phyloP scores from a whole-genome alignment of 2,113 vertebrate genomes.

The Oncorhynchus mykiss region DNA sequence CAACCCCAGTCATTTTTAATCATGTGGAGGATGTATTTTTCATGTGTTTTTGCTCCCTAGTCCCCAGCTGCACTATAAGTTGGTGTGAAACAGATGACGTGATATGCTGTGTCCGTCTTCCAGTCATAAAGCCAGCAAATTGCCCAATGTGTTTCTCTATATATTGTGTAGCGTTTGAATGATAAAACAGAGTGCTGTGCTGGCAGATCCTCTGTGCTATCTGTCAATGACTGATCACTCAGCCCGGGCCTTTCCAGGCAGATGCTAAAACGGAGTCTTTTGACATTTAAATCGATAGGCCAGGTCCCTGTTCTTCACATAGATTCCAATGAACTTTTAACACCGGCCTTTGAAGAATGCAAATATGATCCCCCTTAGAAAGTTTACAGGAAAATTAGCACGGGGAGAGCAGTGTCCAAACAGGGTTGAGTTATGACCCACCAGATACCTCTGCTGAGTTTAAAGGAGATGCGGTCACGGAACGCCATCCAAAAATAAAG shows the following conservation, averaged over 20 bases:
- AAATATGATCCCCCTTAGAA: slow-evolving; percentile 67
- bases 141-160: slow-evolving; percentile 6
- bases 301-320: slow-evolving; percentile 39
- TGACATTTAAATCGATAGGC: slow-evolving; percentile 72
- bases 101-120: not conserved
- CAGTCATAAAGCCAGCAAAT: slow-evolving; percentile 34
- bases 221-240: slow-evolving; percentile 54
- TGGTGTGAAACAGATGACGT: not conserved
- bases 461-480: slow-evolving; percentile 61
- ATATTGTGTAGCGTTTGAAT: slow-evolving; percentile 53
- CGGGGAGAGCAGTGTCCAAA: slow-evolving; percentile 68
- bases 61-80: not conserved
- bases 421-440: slow-evolving; percentile 68
- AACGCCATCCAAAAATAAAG: slow-evolving; percentile 66
- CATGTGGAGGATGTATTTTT: too few species aligned
- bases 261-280: slow-evolving; percentile 53
- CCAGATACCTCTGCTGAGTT: slow-evolving; percentile 58
- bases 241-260: slow-evolving; percentile 38
- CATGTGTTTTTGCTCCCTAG: not conserved
- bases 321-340: slow-evolving; percentile 68
- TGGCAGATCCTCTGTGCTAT: slow-evolving; percentile 39
- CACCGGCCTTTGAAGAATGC: slow-evolving; percentile 63
- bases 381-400: slow-evolving; percentile 70
- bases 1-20: too few species aligned
- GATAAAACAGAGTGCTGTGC: slow-evolving; percentile 48